Evolutionary conservation across 1,140 invertebrate species (phyloP), one percentile per base, ranked within the genome.

Genomic region (Eriocheir sinensis): DNA sequence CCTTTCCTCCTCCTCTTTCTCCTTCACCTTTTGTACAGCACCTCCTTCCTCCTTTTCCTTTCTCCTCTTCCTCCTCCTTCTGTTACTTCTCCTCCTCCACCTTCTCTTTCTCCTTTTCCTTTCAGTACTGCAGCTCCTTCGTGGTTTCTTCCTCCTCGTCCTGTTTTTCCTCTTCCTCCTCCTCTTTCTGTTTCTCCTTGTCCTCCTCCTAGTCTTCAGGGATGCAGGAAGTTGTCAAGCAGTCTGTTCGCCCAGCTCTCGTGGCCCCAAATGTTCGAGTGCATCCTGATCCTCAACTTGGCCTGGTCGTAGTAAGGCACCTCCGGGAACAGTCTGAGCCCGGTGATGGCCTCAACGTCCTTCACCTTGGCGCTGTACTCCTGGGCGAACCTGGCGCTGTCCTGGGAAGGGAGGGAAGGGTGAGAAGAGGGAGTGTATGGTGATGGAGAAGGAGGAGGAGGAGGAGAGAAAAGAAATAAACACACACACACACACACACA

Each of bases 301-400:
- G 72, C 79, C 34, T 81, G 83, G 38, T 95, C 91, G 4, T 80
- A 32, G 8, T 89, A 93, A n/a, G 44, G 32, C 30, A 95, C 27
- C 8, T 38, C 30, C 0, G 91, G 85, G 41, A 79, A 93, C 4
- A 95, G 48, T 6, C 41, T 40, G 6, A 95, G 86, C n/a, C 94
- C 94, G 2, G 94, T 89, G 21, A 93, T 90, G 60, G 83, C 93
- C 80, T 95, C 94, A 12, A 95, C 91, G 60, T 95, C 94, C 21
- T 89, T 60, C 9, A 95, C 85, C 12, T 41, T 93, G 6, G 94
- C 94, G 32, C 94, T 95, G 88, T 89, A 95, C 86, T 93, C 85
- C 30, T 86, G 85, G 17, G 91, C 53, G 72, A 89, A 95, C 48
- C 44, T 89, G 9, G 72, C 41, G 44, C 86, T 34, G 83, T 83